These are phyloP conservation scores for Agonopterix arenella DNA, from an alignment of 2,888 invertebrate species.

Conservation along the genomic window DNA sequence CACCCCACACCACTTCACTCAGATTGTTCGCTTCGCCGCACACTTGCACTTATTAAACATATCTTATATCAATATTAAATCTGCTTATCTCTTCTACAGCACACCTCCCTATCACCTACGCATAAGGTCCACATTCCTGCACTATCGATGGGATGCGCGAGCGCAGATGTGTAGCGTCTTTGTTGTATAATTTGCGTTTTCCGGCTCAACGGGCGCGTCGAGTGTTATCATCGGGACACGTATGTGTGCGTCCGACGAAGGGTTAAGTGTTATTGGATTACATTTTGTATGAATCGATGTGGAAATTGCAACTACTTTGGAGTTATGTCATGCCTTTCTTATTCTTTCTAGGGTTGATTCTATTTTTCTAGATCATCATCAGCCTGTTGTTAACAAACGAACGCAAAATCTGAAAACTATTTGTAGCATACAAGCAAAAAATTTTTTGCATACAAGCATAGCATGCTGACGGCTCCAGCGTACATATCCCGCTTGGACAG, in stretches of 20 bases:
- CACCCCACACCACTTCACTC: constrained; percentile 41
- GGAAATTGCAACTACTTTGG: no score
- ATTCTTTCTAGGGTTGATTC: no score
- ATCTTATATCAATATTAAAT: constrained; percentile 70
- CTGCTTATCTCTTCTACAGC: constrained; percentile 29
- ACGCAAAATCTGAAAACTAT: no score
- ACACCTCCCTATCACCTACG: constrained; percentile 21
- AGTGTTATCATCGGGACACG: constrained; percentile 40
- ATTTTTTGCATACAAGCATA: no score
- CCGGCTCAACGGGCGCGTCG: constrained; percentile 70
- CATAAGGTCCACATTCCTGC: constrained; percentile 26
- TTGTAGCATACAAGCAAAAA: no score
- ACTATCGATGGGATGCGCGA: constrained; percentile 20
- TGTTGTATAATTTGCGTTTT: constrained; percentile 74
- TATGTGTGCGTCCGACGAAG: constrained; percentile 19
- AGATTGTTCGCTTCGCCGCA: constrained; percentile 55
- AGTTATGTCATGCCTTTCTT: no score
- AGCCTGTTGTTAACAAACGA: no score
- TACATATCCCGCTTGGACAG: no score
- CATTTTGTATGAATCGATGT: neutral
- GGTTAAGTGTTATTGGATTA: constrained; percentile 42
- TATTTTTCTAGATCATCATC: no score
- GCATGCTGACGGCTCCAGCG: no score
- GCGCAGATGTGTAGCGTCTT: constrained; percentile 72
- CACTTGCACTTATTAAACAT: constrained; percentile 67